Conservation (phyloP, 2,888 invertebrate genomes). For the Selenia dentaria region DNA sequence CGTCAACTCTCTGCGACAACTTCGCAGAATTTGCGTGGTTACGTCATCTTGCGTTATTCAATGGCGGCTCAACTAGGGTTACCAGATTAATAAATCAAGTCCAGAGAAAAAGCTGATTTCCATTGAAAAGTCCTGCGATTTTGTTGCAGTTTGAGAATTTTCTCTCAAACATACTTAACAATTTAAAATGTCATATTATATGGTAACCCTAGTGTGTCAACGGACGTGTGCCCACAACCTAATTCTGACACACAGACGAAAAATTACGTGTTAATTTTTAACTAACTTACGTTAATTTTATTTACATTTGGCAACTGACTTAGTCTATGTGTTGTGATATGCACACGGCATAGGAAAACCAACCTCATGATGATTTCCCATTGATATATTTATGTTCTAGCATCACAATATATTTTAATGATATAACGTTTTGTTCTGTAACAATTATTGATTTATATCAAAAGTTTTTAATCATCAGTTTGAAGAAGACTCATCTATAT, state of each 20-base stretch:
- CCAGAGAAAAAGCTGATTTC: too few relatives aligned
- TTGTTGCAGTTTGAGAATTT: too few relatives aligned
- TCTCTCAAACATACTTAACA: too few relatives aligned
- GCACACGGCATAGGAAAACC: constrained; percentile 71
- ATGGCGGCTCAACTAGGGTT: too few relatives aligned
- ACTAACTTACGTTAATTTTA: constrained; percentile 46
- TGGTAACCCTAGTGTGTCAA: too few relatives aligned
- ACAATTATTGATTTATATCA: constrained; percentile 24
- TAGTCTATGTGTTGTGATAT: constrained; percentile 79
- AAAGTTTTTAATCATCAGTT: constrained; percentile 1
- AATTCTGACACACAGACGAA: constrained; percentile 60
- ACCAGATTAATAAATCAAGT: too few relatives aligned
- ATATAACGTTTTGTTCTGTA: constrained; percentile 49
- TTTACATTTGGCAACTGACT: constrained; percentile 82
- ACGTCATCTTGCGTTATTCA: too few relatives aligned
- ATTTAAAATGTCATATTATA: too few relatives aligned
- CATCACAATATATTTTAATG: constrained; percentile 71
- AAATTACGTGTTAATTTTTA: constrained; percentile 38
- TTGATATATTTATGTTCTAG: constrained; percentile 68
- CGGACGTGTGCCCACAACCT: constrained; percentile 62
- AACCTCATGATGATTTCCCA: constrained; percentile 57
- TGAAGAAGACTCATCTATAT: too few relatives aligned
- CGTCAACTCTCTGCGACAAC: too few relatives aligned
- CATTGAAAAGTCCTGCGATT: too few relatives aligned
- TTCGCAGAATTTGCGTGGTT: too few relatives aligned